A percentile compares a stretch with the other conserved stretches of the same genome.
phyloP scores from a whole-genome alignment of 2,113 vertebrate genomes.

The Argyrosomus japonicus region DNA sequence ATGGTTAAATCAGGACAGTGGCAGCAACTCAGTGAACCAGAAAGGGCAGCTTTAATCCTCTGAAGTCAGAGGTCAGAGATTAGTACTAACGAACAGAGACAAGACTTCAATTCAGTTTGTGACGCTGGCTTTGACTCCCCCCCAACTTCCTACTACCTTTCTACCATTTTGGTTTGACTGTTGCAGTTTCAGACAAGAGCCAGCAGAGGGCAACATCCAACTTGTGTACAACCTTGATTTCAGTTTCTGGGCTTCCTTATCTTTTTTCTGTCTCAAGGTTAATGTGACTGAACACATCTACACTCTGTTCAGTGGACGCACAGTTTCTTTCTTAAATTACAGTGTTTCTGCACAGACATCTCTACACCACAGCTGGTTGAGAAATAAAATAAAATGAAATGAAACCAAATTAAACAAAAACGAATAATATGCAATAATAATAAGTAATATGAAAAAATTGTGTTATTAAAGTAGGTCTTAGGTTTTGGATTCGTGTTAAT shows the following conservation, averaged over 20 bases:
- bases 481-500: not conserved
- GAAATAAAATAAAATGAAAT: not conserved
- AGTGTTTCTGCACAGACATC: not conserved
- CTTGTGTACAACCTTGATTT: not conserved
- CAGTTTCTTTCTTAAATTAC: not conserved
- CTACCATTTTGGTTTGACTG: not conserved
- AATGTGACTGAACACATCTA: not conserved
- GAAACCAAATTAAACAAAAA: not conserved
- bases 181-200: conserved; percentile 5
- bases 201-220: conserved; percentile 65
- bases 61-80: conserved; percentile 23
- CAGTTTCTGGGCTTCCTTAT: not conserved
- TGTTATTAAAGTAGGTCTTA: not conserved
- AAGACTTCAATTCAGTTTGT: conserved; percentile 13
- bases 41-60: conserved; percentile 10
- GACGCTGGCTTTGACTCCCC: not conserved
- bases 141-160: too few species aligned
- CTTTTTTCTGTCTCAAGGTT: not conserved
- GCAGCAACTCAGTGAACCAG: conserved; percentile 34
- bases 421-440: not conserved
- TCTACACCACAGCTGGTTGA: not conserved
- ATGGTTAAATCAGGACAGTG: conserved; percentile 50
- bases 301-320: not conserved
- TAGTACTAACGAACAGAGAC: not conserved
- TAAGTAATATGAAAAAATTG: not conserved